Evolutionary conservation across 2,113 vertebrate species (phyloP).

Genomic region (Plestiodon gilberti): DNA sequence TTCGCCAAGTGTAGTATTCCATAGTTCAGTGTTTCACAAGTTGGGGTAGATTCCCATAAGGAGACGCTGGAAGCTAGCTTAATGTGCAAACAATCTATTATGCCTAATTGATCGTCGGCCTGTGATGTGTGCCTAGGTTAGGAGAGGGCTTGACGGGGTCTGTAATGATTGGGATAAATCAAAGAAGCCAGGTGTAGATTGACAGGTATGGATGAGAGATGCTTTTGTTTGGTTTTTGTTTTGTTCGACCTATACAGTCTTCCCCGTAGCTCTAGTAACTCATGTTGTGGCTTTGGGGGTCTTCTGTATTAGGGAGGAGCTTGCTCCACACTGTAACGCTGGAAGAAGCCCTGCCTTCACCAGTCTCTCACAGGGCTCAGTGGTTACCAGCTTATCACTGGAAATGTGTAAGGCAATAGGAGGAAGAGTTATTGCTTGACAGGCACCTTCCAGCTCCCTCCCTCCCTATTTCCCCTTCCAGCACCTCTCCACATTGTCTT

Average conservation of each 20-base stretch:
- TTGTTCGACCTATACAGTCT: not conserved
- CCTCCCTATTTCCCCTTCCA: not conserved
- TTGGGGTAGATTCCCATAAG: not conserved
- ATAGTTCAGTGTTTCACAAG: not conserved
- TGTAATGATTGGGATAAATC: not conserved
- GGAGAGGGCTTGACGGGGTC: not conserved
- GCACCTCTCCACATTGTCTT: not conserved
- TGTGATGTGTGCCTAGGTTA: not conserved
- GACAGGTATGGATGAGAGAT: not conserved
- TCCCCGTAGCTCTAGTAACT: not conserved
- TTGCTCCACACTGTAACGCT: no score
- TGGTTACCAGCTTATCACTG: not conserved
- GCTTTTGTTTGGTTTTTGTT: not conserved
- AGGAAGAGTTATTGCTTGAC: not conserved
- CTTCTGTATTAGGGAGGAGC: no score
- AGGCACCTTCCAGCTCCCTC: not conserved
- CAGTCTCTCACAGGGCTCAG: not conserved
- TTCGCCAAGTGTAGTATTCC: not conserved
- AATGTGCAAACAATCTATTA: not conserved
- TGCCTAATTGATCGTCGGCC: not conserved
- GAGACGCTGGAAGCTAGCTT: not conserved
- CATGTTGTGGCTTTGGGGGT: no score
- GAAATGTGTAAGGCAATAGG: not conserved
- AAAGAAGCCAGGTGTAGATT: not conserved
- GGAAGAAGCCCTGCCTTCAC: not conserved